Base-by-base conservation (phyloP, 2,888 invertebrate species). In the Elaeidobius kamerunicus region DNA sequence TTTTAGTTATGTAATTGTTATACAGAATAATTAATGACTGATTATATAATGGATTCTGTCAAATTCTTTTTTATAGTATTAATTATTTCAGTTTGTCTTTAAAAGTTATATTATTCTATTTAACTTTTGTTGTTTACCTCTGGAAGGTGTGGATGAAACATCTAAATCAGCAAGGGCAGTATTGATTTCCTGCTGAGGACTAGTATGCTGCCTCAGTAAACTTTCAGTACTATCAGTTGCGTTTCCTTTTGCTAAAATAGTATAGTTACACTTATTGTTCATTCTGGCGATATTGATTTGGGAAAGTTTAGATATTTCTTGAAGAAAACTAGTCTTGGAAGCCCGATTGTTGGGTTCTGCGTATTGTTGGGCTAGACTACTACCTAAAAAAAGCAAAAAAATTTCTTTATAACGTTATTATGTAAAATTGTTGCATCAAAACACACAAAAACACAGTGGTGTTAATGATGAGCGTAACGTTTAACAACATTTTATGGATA, bases 191-290 rank as follows among this genome's bases (percentile, higher is more conserved):
- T 54, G 50, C 16, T 62, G 59, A 66, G 72, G 55, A 46, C 67
- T 68, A 7, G 69, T 65, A 48, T 69, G 69, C 52, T 71, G 69
- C 52, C 74, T 70, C 50, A 77, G 65, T 7, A 82, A 74, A 68
- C 84, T 84, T 65, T 85, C 84, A 35, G 85, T 83, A 65, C 84
- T 81, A 69, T 86, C 84, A 27, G 82, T 81, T 41, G 81, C 79
- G 6, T 64, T 65, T 35, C 68, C 68, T 23, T 80, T 73, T 61
- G 78, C 81, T 28, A 88, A 75, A 45, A 83, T 85, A 53, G 81
- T 83, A 71, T 88, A 88, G 61, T 81, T 84, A 70, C 86, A 85
- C 65, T 85, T 82, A 60, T 75, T 76, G 56, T 83, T 82, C 41
- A 83, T 73, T 48, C 84, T 76, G 0, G 85, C 80, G 47, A 85